phyloP scores from a whole-genome alignment of 2,797 vertebrate genomes.

The Hephaestus fuliginosus region DNA sequence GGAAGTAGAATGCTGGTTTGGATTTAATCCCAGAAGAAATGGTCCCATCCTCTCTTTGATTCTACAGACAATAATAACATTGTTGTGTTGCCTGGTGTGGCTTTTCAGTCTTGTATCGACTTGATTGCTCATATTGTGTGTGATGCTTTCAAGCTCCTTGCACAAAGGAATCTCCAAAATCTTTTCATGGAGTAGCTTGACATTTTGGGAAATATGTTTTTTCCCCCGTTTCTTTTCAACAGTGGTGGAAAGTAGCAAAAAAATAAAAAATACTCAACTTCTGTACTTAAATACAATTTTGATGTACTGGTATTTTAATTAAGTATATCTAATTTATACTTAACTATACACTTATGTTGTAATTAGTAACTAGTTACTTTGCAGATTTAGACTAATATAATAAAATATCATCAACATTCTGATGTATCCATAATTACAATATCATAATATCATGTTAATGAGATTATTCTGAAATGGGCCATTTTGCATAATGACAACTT shows the following conservation, averaged over 20 bases:
- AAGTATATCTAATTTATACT: too few relatives aligned
- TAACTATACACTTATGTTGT: background rate
- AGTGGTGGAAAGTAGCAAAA: background rate
- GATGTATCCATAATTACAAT: too few relatives aligned
- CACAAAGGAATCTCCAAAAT: conserved; percentile 1
- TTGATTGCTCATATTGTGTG: conserved; percentile 36
- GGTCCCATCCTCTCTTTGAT: conserved; percentile 57
- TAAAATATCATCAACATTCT: too few relatives aligned
- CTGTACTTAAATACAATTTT: too few relatives aligned
- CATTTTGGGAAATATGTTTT: background rate
- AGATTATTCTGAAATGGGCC: too few relatives aligned
- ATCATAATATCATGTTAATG: too few relatives aligned
- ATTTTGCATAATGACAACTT: too few relatives aligned
- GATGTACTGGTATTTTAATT: too few relatives aligned
- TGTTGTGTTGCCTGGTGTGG: conserved; percentile 47
- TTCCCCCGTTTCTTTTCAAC: background rate
- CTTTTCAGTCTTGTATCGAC: conserved; percentile 40
- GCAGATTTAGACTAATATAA: background rate
- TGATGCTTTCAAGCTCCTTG: conserved; percentile 15
- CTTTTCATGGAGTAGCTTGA: background rate
- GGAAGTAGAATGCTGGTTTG: conserved; percentile 65
- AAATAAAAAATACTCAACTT: background rate
- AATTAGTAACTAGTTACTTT: background rate
- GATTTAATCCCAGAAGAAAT: conserved; percentile 62
- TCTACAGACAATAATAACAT: conserved; percentile 65